Conservation (phyloP, 2,113 vertebrate genomes). For the Phalacrocorax brasilianus region DNA sequence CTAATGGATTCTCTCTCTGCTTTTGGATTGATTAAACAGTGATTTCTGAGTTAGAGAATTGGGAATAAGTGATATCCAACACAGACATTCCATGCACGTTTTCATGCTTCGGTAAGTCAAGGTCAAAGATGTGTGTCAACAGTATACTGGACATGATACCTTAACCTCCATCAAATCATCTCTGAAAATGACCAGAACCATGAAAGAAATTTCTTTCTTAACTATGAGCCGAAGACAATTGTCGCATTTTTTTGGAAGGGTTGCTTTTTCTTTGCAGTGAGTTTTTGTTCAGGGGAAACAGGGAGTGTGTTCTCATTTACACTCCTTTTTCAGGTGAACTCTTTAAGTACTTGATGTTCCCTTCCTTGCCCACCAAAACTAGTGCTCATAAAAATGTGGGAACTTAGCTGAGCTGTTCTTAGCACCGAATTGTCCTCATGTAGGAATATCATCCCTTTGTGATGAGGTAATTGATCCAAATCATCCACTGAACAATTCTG, state of each 20-base stretch:
- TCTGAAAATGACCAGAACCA: neutral
- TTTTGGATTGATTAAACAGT: slow-evolving; percentile 30
- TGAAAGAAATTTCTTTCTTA: neutral
- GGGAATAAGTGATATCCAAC: slow-evolving; percentile 2
- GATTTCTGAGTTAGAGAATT: slow-evolving; percentile 3
- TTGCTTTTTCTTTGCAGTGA: neutral
- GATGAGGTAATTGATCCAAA: neutral
- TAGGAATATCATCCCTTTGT: neutral
- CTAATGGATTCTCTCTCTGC: neutral
- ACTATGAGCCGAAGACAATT: neutral
- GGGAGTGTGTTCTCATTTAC: neutral
- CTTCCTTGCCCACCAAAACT: neutral
- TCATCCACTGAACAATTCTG: neutral
- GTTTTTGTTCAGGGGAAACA: neutral
- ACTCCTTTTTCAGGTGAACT: neutral
- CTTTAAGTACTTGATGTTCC: neutral
- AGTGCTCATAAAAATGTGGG: neutral
- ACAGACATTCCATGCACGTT: neutral
- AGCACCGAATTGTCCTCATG: neutral
- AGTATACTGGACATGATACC: neutral
- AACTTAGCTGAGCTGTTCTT: neutral
- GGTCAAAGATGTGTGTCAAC: neutral
- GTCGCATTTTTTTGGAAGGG: neutral
- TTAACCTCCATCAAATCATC: neutral
- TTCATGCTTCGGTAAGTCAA: neutral